Evolutionary conservation across 2,113 vertebrate species (phyloP).

Genomic region (Brachyhypopomus gauderio): DNA sequence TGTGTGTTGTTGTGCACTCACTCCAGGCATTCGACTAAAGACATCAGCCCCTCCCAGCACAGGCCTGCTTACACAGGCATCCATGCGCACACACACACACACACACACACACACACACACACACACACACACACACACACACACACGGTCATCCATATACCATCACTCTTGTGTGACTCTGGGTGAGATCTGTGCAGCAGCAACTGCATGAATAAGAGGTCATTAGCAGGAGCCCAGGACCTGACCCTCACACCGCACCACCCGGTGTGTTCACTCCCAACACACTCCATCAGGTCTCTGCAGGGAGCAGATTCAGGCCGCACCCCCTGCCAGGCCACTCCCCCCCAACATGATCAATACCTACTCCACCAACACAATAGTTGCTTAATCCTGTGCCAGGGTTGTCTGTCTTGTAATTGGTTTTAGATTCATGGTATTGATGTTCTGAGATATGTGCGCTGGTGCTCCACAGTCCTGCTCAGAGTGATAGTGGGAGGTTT

Average conservation of each 20-base stretch:
- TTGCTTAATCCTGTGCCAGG: conserved; percentile 19
- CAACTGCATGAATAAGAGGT: conserved; percentile 46
- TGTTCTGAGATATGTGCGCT: background rate
- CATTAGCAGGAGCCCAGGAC: conserved; percentile 44
- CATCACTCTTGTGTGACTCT: conserved; percentile 19
- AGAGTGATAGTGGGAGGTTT: no score
- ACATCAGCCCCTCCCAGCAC: conserved; percentile 26
- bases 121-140: conserved; percentile 20
- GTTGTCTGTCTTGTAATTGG: conserved; percentile 37
- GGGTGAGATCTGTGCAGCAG: conserved; percentile 33
- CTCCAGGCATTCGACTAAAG: conserved; percentile 45
- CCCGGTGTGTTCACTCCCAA: background rate
- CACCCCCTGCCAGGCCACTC: background rate
- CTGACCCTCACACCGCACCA: conserved; percentile 17
- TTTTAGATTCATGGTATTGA: conserved; percentile 39
- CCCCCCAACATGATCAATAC: conserved; percentile 42
- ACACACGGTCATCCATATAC: background rate
- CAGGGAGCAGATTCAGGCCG: conserved; percentile 27
- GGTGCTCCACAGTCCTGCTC: background rate
- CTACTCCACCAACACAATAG: conserved; percentile 32
- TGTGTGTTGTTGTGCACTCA: background rate
- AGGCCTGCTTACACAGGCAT: conserved; percentile 41
- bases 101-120: background rate
- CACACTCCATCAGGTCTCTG: conserved; percentile 26
- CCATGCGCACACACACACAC: background rate